Percentiles rank a stretch among this genome's conserved stretches.
These are phyloP conservation scores for Etheostoma cragini DNA, from an alignment of 2,113 vertebrate species.

Conservation along the genomic window DNA sequence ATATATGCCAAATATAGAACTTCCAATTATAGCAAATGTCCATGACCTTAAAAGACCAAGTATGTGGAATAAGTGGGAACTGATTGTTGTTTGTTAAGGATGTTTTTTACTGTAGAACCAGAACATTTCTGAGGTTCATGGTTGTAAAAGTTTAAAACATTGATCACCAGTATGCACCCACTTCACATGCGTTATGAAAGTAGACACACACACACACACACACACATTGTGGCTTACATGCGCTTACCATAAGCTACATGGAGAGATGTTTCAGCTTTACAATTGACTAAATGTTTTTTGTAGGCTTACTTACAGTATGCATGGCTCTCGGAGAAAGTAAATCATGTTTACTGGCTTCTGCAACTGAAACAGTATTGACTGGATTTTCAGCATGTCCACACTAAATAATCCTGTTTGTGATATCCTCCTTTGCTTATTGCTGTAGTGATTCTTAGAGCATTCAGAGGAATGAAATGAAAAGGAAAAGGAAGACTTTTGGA, in stretches of 20 bases:
- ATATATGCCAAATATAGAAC: neutral
- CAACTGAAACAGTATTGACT: conserved; percentile 56
- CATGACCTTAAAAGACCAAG: neutral
- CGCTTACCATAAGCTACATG: conserved; percentile 8
- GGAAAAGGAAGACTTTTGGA: conserved; percentile 14
- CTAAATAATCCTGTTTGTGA: conserved; percentile 64
- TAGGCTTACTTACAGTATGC: conserved; percentile 31
- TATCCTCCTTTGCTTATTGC: conserved; percentile 48
- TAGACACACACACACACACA: neutral
- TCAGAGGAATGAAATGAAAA: conserved; percentile 43
- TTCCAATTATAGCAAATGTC: neutral
- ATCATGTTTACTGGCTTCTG: conserved; percentile 58
- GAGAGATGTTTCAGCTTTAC: conserved; percentile 34
- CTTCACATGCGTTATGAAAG: conserved; percentile 9
- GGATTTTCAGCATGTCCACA: conserved; percentile 63
- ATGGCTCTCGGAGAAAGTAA: conserved; percentile 56
- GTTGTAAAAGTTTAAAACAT: too few species aligned
- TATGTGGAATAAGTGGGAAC: too few species aligned
- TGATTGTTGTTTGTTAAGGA: too few species aligned
- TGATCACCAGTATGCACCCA: too few species aligned
- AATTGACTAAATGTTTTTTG: conserved; percentile 38
- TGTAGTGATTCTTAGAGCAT: conserved; percentile 45
- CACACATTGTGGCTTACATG: conserved; percentile 5
- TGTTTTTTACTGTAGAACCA: neutral
- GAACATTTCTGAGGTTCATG: neutral